Percentiles rank a stretch among this genome's conserved stretches.
phyloP scores from a whole-genome alignment of 1,140 invertebrate species.

The Drosophila sproati region DNA sequence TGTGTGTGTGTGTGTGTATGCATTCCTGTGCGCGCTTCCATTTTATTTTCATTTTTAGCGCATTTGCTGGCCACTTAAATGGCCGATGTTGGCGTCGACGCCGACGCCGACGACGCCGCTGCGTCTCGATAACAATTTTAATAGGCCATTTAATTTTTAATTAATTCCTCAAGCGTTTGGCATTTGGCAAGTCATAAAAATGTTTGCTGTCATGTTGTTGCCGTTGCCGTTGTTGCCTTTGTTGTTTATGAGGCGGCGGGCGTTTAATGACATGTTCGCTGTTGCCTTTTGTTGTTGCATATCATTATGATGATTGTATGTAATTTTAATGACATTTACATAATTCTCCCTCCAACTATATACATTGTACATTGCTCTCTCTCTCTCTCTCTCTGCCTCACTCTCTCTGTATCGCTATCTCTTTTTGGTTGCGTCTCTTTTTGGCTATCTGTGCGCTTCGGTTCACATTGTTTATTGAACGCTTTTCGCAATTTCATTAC shows the following conservation, averaged over 20 bases:
- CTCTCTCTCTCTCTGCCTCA: neutral
- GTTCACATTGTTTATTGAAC: constrained; percentile 67
- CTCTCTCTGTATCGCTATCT: neutral
- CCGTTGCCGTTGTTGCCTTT: constrained; percentile 23
- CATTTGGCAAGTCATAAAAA: constrained; percentile 80
- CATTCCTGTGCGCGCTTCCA: neutral
- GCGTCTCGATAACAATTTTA: constrained; percentile 82
- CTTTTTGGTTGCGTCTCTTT: neutral
- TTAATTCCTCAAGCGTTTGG: constrained; percentile 77
- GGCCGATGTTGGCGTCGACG: constrained; percentile 11
- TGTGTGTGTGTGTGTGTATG: constrained; percentile 5
- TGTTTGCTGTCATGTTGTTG: constrained; percentile 70
- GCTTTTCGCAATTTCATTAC: constrained; percentile 73
- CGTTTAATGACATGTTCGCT: constrained; percentile 72
- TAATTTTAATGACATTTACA: constrained; percentile 39
- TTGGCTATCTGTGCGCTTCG: neutral
- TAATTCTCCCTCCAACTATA: constrained; percentile 11
- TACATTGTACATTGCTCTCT: too few species aligned
- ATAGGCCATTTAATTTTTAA: constrained; percentile 82
- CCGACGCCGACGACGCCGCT: constrained; percentile 44
- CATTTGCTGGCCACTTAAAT: constrained; percentile 47
- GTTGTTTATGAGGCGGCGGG: constrained; percentile 27
- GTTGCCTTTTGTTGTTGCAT: constrained; percentile 59
- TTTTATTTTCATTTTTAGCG: constrained; percentile 34
- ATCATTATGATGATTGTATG: constrained; percentile 73